Percentiles rank a stretch among this genome's conserved stretches.
Evolutionary conservation across 2,113 vertebrate genomes (phyloP).

Genomic region (Danionella cerebrum): DNA sequence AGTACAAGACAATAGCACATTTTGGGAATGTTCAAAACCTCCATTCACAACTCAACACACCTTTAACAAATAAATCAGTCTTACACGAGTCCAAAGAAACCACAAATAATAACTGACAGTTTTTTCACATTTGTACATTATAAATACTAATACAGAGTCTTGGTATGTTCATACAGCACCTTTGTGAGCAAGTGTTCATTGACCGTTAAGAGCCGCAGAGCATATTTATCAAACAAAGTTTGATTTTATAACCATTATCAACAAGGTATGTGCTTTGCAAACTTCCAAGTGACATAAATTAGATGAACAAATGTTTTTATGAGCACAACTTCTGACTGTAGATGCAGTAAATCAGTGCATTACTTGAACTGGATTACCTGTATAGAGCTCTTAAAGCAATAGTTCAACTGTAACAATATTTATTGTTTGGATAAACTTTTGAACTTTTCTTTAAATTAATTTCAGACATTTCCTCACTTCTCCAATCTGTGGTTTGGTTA

Average conservation of each 20-base stretch:
- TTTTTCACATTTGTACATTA: neutral
- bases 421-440: too few species aligned
- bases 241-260: conserved; percentile 13
- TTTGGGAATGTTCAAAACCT: neutral
- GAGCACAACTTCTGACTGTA: too few species aligned
- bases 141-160: conserved; percentile 5
- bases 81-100: neutral
- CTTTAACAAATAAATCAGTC: conserved; percentile 4
- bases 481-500: too few species aligned
- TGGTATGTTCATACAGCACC: conserved; percentile 18
- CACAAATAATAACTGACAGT: neutral
- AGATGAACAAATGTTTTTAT: too few species aligned
- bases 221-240: conserved; percentile 1
- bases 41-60: conserved; percentile 21
- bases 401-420: too few species aligned
- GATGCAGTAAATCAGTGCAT: too few species aligned
- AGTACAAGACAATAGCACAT: neutral
- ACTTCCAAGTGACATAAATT: neutral
- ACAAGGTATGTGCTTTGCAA: neutral
- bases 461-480: too few species aligned
- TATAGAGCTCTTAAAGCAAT: too few species aligned
- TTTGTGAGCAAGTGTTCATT: conserved; percentile 5
- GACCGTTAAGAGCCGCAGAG: too few species aligned
- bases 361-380: too few species aligned
- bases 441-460: too few species aligned